These are phyloP conservation scores for Laterallus jamaicensis DNA, from an alignment of 2,113 vertebrate species.

Conservation along the genomic window DNA sequence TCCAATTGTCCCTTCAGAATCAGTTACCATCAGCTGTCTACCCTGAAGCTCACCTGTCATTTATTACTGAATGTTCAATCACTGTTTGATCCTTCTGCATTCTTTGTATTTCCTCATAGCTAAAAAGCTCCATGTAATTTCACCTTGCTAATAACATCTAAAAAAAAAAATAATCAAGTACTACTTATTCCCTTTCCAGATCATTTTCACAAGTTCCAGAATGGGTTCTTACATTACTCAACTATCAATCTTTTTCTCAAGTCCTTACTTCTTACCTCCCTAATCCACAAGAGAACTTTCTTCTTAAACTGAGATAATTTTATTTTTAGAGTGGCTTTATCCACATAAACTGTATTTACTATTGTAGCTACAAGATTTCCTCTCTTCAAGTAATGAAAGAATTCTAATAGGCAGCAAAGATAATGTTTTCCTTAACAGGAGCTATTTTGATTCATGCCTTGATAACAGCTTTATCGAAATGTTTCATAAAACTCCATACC, in stretches of 20 bases:
- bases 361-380: background rate
- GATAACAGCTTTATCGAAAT: constrained; percentile 3
- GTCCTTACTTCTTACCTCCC: constrained; percentile 21
- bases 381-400: constrained; percentile 11
- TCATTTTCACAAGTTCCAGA: background rate
- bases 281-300: background rate
- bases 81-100: background rate
- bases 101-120: background rate
- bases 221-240: background rate
- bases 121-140: constrained; percentile 2
- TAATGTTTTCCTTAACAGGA: constrained; percentile 20
- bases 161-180: background rate
- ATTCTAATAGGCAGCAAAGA: constrained; percentile 24
- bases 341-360: constrained; percentile 26
- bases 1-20: constrained; percentile 67
- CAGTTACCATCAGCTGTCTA: constrained; percentile 63
- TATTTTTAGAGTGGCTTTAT: constrained; percentile 6
- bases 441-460: constrained; percentile 25
- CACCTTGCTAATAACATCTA: background rate
- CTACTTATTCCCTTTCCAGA: constrained; percentile 1
- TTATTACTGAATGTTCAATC: background rate
- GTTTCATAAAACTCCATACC: background rate
- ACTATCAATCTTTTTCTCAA: background rate
- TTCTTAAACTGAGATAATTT: background rate
- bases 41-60: constrained; percentile 56